Percentiles rank a stretch among this genome's conserved stretches.
These are phyloP conservation scores for Montipora capitata DNA, from an alignment of 92 coral and sea anemone genomes.

Conservation along the genomic window DNA sequence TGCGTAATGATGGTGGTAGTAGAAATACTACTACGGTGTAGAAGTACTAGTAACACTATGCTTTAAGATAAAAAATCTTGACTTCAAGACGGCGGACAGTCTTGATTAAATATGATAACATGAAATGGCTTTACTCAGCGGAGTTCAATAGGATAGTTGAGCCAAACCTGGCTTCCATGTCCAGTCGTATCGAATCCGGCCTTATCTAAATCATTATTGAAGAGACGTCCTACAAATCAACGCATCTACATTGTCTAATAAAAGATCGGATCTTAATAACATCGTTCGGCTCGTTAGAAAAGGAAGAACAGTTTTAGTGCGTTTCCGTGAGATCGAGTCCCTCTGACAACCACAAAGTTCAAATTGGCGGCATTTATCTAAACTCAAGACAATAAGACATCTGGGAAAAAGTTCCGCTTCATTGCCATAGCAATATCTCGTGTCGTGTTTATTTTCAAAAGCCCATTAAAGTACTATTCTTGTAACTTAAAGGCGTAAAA, in stretches of 20 bases:
- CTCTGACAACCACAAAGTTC: conserved; percentile 1
- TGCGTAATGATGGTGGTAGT: too few relatives aligned
- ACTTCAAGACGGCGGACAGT: too few relatives aligned
- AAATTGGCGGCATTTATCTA: background rate
- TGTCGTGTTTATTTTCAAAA: background rate
- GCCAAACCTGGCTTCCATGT: too few relatives aligned
- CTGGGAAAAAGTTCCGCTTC: background rate
- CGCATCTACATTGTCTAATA: background rate
- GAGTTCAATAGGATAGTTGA: too few relatives aligned
- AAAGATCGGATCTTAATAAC: background rate
- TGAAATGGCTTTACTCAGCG: too few relatives aligned
- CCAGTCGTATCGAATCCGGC: background rate
- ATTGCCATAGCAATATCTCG: background rate
- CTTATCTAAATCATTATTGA: background rate
- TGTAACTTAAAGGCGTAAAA: background rate
- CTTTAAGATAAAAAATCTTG: too few relatives aligned
- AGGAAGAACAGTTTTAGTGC: background rate
- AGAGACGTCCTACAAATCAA: background rate
- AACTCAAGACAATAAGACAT: background rate
- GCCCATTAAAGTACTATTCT: background rate
- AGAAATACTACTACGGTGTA: too few relatives aligned
- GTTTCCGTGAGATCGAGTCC: conserved; percentile 6
- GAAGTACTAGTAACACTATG: too few relatives aligned
- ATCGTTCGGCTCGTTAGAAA: background rate
- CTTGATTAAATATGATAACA: too few relatives aligned